These are phyloP conservation scores for Chaetoderma sp. DNA, from an alignment of 2,888 invertebrate genomes.

Conservation along the genomic window DNA sequence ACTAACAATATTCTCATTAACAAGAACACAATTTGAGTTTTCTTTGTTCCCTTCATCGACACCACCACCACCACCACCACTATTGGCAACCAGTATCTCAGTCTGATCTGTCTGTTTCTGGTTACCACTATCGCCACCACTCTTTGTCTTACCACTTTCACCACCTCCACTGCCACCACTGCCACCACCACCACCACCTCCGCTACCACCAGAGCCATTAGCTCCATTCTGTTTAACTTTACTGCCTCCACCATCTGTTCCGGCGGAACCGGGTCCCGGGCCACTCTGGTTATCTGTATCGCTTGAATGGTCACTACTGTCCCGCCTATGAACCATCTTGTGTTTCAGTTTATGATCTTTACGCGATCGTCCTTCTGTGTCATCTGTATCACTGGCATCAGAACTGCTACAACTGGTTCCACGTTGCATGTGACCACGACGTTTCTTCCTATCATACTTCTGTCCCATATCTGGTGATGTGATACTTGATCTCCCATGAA, in stretches of 20 bases:
- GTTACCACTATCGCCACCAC: slow-evolving; percentile 32
- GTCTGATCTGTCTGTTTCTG: slow-evolving; percentile 20
- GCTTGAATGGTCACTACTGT: slow-evolving; percentile 68
- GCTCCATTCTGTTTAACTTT: no score
- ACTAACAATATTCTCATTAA: no score
- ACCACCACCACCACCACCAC: slow-evolving; percentile 43
- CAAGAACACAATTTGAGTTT: slow-evolving; percentile 17
- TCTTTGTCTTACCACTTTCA: slow-evolving; percentile 24
- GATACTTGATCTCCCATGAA: slow-evolving; percentile 49
- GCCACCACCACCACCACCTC: slow-evolving; percentile 38
- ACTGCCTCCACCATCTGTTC: slow-evolving; percentile 29
- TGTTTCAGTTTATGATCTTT: slow-evolving; percentile 63
- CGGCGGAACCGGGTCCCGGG: no score
- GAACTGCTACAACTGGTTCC: slow-evolving; percentile 91
- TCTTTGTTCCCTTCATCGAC: slow-evolving; percentile 43
- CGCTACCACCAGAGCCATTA: slow-evolving; percentile 16
- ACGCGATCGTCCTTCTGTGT: slow-evolving; percentile 58
- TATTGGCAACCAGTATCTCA: slow-evolving; percentile 39
- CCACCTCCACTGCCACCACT: slow-evolving; percentile 40
- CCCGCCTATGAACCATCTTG: slow-evolving; percentile 60
- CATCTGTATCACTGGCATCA: slow-evolving; percentile 86
- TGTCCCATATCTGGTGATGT: slow-evolving; percentile 68
- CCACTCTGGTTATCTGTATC: slow-evolving; percentile 66
- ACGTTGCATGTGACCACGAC: slow-evolving; percentile 75
- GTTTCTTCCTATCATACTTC: slow-evolving; percentile 73